These are phyloP conservation scores for Hyphantria cunea DNA, from an alignment of 1,140 invertebrate genomes.

Conservation along the genomic window DNA sequence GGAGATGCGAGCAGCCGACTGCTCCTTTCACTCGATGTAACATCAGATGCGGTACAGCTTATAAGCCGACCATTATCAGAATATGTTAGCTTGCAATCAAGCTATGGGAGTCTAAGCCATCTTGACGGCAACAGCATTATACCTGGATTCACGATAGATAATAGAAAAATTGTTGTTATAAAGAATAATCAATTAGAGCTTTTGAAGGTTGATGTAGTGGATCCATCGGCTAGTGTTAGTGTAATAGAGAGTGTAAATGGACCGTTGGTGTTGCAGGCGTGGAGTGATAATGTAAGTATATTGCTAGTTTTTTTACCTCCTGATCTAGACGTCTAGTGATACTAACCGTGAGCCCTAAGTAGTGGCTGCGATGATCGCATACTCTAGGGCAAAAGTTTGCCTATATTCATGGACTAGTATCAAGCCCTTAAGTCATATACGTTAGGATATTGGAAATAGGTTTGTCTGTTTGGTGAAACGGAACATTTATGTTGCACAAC, in stretches of 20 bases:
- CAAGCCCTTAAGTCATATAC: too few relatives aligned
- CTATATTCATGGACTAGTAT: too few relatives aligned
- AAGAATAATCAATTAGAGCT: conserved; percentile 62
- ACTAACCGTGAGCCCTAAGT: too few relatives aligned
- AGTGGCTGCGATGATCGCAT: too few relatives aligned
- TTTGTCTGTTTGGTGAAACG: too few relatives aligned
- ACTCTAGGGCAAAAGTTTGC: too few relatives aligned
- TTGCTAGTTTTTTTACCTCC: not conserved
- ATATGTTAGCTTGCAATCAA: conserved; percentile 45
- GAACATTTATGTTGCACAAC: too few relatives aligned
- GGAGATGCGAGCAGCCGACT: conserved; percentile 70
- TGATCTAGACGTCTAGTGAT: too few relatives aligned
- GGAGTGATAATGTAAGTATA: conserved; percentile 41
- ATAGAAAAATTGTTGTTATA: conserved; percentile 67
- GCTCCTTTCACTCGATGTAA: conserved; percentile 79
- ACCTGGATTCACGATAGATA: conserved; percentile 64
- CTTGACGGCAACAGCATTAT: conserved; percentile 52
- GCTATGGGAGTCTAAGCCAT: conserved; percentile 29
- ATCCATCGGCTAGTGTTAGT: conserved; percentile 54
- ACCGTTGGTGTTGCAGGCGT: conserved; percentile 61
- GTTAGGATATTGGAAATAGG: too few relatives aligned
- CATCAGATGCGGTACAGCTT: conserved; percentile 67
- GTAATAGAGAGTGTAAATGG: conserved; percentile 57
- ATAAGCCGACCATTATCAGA: conserved; percentile 68
- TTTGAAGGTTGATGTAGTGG: conserved; percentile 44